phyloP scores from a whole-genome alignment of 1,140 invertebrate genomes.

The Globodera ellingtonae region DNA sequence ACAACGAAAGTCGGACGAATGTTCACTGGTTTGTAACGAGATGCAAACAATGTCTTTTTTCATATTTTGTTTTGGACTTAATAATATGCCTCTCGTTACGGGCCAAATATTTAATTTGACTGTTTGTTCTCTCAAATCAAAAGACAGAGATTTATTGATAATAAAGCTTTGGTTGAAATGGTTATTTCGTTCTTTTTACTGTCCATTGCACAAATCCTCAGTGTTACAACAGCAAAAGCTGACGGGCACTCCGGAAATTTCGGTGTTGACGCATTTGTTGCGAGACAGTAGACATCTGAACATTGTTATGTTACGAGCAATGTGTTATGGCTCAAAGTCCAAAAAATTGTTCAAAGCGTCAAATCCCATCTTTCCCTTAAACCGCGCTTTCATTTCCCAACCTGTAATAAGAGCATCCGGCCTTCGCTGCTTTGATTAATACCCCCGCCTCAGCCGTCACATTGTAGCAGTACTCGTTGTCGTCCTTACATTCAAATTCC shows the following conservation, averaged over 20 bases:
- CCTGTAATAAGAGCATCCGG: conserved; percentile 41
- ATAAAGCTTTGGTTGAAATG: background rate
- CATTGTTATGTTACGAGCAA: background rate
- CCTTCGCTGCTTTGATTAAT: conserved; percentile 31
- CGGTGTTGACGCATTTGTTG: conserved; percentile 28
- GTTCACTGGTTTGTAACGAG: background rate
- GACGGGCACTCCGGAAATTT: conserved; percentile 32
- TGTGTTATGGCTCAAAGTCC: background rate
- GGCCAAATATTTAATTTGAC: background rate
- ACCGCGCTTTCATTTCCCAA: background rate
- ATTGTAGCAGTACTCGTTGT: conserved; percentile 44
- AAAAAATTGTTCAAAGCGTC: background rate
- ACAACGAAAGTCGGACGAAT: background rate
- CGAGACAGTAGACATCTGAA: conserved; percentile 19
- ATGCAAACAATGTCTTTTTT: background rate
- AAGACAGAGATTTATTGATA: no score
- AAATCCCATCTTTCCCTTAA: background rate
- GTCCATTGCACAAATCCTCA: conserved; percentile 41
- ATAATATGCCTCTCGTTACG: background rate
- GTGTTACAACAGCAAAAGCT: conserved; percentile 43
- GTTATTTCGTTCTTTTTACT: conserved; percentile 7
- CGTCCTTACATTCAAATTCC: conserved; percentile 33
- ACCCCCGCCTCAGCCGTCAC: conserved; percentile 38
- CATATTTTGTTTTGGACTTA: background rate
- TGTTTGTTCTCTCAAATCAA: background rate